Conservation (phyloP, 2,888 invertebrate species). For the Lamellibrachia columna region DNA sequence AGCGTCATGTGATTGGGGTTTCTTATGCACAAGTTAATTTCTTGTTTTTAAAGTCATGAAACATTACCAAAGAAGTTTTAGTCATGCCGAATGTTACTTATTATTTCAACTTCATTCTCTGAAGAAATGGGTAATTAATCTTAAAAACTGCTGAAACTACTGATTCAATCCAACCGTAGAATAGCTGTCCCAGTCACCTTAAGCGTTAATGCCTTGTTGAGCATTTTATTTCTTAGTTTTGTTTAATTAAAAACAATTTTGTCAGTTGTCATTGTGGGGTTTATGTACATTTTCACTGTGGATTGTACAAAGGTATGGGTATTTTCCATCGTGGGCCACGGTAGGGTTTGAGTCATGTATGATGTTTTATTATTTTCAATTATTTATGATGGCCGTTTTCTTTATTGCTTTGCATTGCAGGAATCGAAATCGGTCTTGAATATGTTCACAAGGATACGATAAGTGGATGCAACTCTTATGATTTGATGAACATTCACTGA, state of each 20-base stretch:
- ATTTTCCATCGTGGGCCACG: background rate
- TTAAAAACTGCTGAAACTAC: background rate
- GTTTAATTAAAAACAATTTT: too few relatives aligned
- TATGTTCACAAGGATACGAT: conserved; percentile 45
- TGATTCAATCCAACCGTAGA: background rate
- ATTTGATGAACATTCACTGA: background rate
- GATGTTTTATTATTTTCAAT: conserved; percentile 24
- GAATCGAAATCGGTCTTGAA: conserved; percentile 46
- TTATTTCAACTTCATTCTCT: too few relatives aligned
- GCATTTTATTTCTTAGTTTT: too few relatives aligned
- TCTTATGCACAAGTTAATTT: background rate
- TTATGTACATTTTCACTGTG: too few relatives aligned
- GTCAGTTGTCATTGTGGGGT: too few relatives aligned
- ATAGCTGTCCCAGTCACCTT: too few relatives aligned
- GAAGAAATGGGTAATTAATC: background rate
- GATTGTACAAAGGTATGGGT: too few relatives aligned
- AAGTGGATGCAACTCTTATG: conserved; percentile 7
- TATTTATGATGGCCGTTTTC: background rate
- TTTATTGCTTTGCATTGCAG: conserved; percentile 33
- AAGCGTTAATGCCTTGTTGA: too few relatives aligned
- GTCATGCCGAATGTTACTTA: too few relatives aligned
- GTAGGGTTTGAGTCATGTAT: background rate
- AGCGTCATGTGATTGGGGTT: background rate
- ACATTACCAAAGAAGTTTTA: too few relatives aligned
- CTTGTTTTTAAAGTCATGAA: background rate